phyloP scores from a whole-genome alignment of 2,113 vertebrate genomes.

The Raphicerus campestris region DNA sequence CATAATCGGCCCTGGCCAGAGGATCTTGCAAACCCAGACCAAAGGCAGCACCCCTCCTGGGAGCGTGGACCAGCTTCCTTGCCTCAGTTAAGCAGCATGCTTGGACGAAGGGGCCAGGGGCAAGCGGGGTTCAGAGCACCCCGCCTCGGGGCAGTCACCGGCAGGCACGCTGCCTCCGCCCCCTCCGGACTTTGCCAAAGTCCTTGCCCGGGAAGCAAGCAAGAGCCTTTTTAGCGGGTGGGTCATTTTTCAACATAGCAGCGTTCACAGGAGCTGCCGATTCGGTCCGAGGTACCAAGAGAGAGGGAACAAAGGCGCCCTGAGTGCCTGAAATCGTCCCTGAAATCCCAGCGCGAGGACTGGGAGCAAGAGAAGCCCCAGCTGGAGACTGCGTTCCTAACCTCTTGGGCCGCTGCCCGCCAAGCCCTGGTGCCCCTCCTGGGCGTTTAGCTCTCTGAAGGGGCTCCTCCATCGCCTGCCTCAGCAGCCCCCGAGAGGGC shows the following conservation, averaged over 20 bases:
- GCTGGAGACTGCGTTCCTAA: background rate
- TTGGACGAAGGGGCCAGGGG: background rate
- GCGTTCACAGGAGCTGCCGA: accelerated
- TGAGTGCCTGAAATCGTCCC: background rate
- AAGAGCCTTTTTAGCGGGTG: background rate
- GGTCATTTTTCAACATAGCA: background rate
- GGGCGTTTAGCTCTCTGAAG: background rate
- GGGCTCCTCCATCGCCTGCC: background rate
- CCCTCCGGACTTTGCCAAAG: background rate
- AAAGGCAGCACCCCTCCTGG: background rate
- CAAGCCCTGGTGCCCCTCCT: background rate
- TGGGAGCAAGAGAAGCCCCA: background rate
- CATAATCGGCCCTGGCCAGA: background rate
- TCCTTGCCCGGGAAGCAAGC: background rate
- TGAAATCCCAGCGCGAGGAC: background rate
- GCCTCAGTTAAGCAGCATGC: background rate
- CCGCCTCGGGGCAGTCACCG: background rate
- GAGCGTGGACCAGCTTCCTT: background rate
- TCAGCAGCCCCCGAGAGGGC: background rate
- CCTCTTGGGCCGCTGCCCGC: background rate
- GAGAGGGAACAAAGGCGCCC: background rate
- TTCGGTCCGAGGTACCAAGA: background rate
- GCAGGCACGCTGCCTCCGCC: background rate
- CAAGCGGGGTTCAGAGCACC: background rate
- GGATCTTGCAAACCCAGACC: background rate